Evolutionary conservation across 2,113 vertebrate species (phyloP).

Genomic region (Collichthys lucidus): DNA sequence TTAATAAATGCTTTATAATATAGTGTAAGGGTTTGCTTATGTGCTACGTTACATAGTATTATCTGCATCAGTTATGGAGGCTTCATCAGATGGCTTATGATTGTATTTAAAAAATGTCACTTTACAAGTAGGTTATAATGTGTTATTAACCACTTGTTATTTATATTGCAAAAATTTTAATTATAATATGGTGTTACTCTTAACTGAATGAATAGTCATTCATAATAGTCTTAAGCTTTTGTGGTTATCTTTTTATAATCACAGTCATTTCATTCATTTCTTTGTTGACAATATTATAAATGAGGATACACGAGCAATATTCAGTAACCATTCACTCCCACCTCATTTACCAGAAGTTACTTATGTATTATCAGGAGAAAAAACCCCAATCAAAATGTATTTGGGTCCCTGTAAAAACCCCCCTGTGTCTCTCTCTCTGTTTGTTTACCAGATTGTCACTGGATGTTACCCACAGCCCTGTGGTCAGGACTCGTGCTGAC

Average conservation of each 20-base stretch:
- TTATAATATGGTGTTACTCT: neutral
- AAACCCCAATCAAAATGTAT: neutral
- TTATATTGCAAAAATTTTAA: neutral
- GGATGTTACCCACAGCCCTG: constrained; percentile 75
- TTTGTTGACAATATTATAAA: neutral
- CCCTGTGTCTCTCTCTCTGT: neutral
- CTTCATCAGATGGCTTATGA: neutral
- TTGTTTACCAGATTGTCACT: constrained; percentile 64
- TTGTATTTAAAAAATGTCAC: too few species aligned
- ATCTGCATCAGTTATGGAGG: neutral
- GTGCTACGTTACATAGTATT: too few species aligned
- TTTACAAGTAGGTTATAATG: too few species aligned
- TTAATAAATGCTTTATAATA: neutral
- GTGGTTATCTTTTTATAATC: neutral
- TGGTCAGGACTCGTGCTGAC: constrained; percentile 78
- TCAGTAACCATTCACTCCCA: constrained; percentile 22
- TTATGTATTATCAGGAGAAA: neutral
- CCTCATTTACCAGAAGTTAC: constrained; percentile 23
- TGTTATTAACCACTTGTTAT: too few species aligned
- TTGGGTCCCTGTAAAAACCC: neutral
- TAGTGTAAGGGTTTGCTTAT: neutral
- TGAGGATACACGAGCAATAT: neutral
- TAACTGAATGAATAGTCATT: neutral
- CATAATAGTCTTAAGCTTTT: neutral
- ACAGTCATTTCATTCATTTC: neutral